These are phyloP conservation scores for Paracanthobrama guichenoti DNA, from an alignment of 2,113 vertebrate species.

Conservation along the genomic window DNA sequence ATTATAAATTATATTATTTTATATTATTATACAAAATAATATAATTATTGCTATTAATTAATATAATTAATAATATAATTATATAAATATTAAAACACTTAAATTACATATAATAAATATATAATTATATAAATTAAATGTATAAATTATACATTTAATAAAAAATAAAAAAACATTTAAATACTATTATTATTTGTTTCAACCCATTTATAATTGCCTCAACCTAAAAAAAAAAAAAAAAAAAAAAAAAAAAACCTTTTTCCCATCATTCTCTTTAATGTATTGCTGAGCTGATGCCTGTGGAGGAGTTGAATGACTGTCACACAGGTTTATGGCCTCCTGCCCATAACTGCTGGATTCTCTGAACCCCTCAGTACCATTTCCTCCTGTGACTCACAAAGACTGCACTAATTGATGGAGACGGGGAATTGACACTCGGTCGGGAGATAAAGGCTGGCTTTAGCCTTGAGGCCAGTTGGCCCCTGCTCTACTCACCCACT, in stretches of 20 bases:
- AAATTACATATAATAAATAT: too few relatives aligned
- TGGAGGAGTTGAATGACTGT: background rate
- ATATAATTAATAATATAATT: background rate
- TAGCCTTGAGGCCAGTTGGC: constrained; percentile 41
- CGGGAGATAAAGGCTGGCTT: constrained; percentile 20
- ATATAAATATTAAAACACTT: too few relatives aligned
- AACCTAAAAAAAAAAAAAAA: background rate
- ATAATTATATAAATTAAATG: background rate
- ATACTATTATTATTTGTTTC: background rate
- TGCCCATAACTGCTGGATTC: constrained; percentile 3
- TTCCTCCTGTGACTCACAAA: constrained; percentile 35
- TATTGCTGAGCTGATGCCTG: background rate
- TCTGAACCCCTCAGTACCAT: background rate
- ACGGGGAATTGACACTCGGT: background rate
- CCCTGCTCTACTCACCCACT: constrained; percentile 70
- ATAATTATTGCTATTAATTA: too few relatives aligned
- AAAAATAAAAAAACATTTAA: too few relatives aligned
- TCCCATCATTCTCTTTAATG: background rate
- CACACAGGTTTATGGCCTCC: constrained; percentile 22
- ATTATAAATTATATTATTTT: background rate
- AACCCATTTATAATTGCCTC: background rate
- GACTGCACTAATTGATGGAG: constrained; percentile 32
- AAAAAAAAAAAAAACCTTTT: background rate
- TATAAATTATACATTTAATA: background rate
- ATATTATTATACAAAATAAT: background rate